Base-by-base conservation (phyloP, 2,113 vertebrate species). In the Piaya cayana region DNA sequence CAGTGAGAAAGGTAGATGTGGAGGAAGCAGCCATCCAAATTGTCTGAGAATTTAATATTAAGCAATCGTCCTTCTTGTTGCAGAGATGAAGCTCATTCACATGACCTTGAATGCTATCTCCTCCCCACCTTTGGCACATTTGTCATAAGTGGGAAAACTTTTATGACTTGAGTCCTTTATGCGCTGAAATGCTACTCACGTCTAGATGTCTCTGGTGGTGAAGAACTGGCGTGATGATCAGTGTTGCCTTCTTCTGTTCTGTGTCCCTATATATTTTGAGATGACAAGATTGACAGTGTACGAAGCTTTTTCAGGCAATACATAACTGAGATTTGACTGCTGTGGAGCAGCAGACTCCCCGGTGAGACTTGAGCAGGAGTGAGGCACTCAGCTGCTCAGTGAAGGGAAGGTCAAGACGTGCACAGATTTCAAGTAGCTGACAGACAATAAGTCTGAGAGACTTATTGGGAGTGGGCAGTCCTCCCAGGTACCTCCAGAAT, bases 1-100 rank as follows among this genome's bases (percentile, higher is more conserved):
- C 47, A 29, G 22, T 15, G 49, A 68, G 69, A 81, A 86, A 25
- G 49, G 47, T 27, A 69, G 30, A 69, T 18, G 30, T 56, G 34
- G 11, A 76, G 43, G 34, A 42, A 86, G 16, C 58, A 69, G 47
- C 62, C 12, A 7, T 26, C 37, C 6, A 11, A 67, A 53, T 34
- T 0, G 0, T 32, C 23, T 0, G 1, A 45, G n/a, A 67, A 25
- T 53, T 79, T 37, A 8, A 4, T 30, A 12, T 50, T 36, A 34
- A 60, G 11, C 12, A 45, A 15, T 53, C 22, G 45, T 53, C 20
- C 20, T 42, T n/a, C 20, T 42, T n/a, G 19, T 72, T 72, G n/a
- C 18, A 53, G 19, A n/a, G 11, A 21, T 79, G 37, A 59, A 72
- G 23, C 7, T 22, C 8, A 15, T 37, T 72, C 45, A 7, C 0